Percentiles rank a stretch among this genome's conserved stretches.
Evolutionary conservation across 2,113 vertebrate genomes (phyloP).

Genomic region (Smithornis capensis): DNA sequence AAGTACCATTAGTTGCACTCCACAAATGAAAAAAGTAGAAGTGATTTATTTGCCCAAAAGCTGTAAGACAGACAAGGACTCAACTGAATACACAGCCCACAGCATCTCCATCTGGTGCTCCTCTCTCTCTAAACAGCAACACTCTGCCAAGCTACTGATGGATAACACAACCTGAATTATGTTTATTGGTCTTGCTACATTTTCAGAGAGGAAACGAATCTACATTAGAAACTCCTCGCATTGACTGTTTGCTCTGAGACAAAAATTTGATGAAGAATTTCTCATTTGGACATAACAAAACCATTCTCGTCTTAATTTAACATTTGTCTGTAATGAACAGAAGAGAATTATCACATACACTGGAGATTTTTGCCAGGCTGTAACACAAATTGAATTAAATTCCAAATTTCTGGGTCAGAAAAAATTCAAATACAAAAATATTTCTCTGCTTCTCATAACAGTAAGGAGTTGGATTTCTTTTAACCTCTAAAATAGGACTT

Average conservation of each 20-base stretch:
- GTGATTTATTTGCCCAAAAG: background rate
- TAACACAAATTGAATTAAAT: background rate
- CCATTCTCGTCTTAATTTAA: background rate
- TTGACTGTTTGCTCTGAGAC: background rate
- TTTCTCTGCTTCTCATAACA: background rate
- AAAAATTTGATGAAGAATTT: background rate
- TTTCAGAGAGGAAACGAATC: background rate
- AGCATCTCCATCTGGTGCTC: conserved; percentile 5
- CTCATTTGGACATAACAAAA: background rate
- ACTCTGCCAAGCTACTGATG: background rate
- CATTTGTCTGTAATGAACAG: background rate
- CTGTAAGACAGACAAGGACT: background rate
- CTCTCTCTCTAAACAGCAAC: background rate
- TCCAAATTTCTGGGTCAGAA: background rate
- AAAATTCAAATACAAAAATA: background rate
- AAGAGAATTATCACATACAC: background rate
- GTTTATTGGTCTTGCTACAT: background rate
- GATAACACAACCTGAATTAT: background rate
- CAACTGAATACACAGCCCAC: background rate
- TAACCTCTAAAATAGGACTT: background rate
- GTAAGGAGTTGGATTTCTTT: background rate
- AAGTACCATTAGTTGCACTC: background rate
- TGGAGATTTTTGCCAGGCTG: background rate
- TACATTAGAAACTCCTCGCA: background rate
- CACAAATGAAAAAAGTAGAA: background rate